Evolutionary conservation across 2,888 invertebrate genomes (phyloP), one percentile per base, ranked within the genome.

Genomic region (Palloptera scutellata): DNA sequence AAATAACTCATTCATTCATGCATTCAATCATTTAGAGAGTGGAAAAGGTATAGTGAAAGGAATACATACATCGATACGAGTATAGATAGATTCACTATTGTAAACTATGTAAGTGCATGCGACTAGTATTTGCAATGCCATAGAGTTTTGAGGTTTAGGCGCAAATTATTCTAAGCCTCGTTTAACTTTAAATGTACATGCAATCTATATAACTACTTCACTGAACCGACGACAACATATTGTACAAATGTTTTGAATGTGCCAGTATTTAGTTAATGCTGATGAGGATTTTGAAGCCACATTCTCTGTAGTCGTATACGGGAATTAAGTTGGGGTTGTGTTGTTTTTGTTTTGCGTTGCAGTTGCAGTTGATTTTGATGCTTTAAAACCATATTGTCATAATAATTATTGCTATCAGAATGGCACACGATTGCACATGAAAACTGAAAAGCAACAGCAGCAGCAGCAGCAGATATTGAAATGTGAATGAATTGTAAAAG

Each of bases 381-480:
- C 48, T 68, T 60, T 59, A 71, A 30, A 30, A 30, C 68, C 69
- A 71, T 69, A 68, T 71, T 70, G 69, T 66, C 71, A 70, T 66
- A 70, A 70, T 70, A 70, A 69, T 73, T 73, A 68, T 66, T 71
- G 70, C 67, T 72, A 72, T 72, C 72, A 68, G 60, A 55, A 53
- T 64, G 64, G 67, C 72, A 70, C 72, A 72, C 67, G 67, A 68
- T 61, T 70, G 67, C 67, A 64, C 72, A 69, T 30, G 6, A 6
- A 30, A 30, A 30, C 30, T 30, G 30, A 4, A 4, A 30, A 30
- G 30, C 6, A 30, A 6, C 30, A 30, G 30, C 30, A 30, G 30
- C 30, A 30, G 30, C 6, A 30, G 30, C 30, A 30, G 30, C 30
- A 30, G 30, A 2, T 30, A 30, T 6, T 30, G 30, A 30, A 30